Evolutionary conservation across 2,797 vertebrate species (phyloP), one percentile per base, ranked within the genome.

Genomic region (Acipenser oxyrinchus): DNA sequence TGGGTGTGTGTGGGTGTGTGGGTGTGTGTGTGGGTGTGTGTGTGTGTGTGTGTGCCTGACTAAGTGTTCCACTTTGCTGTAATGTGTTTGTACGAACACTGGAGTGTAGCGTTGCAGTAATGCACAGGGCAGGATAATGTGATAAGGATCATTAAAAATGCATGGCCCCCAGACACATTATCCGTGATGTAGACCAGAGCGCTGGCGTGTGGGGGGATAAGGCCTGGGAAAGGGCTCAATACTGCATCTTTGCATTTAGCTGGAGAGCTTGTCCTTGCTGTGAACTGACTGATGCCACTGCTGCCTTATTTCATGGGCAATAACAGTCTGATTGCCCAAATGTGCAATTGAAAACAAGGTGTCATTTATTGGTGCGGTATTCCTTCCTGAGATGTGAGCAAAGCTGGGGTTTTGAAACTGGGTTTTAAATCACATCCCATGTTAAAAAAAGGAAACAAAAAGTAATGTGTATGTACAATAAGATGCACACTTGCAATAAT

Each of bases 61-160:
- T 67, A 76, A 81, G 75, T 76, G 71, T 70, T 9, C 2, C n/a
- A 37, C 59, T 71, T 70, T 65, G 69, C 70, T 65, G 49, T 55
- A 65, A 55, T 78, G 71, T 55, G 52, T 55, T n/a, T 55, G 52
- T n/a, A 55, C 6, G 52, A 82, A 84, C 81, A 81, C 82, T 71
- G 77, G 81, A 84, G 78, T 87, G 83, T 82, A 83, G 84, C 23
- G 57, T 83, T 83, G 79, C 81, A 85, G 75, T 85, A 84, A 78
- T 78, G 82, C 82, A 67, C 83, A 69, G 76, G 80, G 80, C 84
- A 81, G 82, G 82, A 83, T 85, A 86, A 89, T 86, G 80, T 76
- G 82, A 86, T 83, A 89, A 82, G 78, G 71, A 75, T 78, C 85
- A 93, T 93, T 88, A 93, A 94, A 92, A 89, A 92, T 94, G 88